These are phyloP conservation scores for Drosophila formosana DNA, from an alignment of 2,888 invertebrate genomes.

Conservation along the genomic window DNA sequence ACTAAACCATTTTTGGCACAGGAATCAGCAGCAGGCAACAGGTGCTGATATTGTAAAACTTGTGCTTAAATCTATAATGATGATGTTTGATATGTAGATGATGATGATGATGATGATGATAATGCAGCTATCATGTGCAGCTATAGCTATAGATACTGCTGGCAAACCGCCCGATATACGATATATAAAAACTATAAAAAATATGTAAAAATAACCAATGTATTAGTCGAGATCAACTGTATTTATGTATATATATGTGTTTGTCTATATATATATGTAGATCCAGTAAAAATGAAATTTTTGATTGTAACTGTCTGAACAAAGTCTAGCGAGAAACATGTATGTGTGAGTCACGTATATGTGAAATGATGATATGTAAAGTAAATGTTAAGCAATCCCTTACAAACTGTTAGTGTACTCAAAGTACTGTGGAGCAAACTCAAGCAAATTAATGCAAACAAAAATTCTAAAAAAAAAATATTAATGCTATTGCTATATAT, in stretches of 20 bases:
- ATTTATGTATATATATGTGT: slow-evolving; percentile 48
- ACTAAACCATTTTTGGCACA: slow-evolving; percentile 57
- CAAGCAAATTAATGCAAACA: slow-evolving; percentile 20
- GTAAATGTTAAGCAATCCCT: slow-evolving; percentile 57
- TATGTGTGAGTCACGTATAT: slow-evolving; percentile 37
- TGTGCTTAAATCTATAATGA: slow-evolving; percentile 62
- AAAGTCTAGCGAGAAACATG: slow-evolving; percentile 29
- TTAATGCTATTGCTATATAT: slow-evolving; percentile 16
- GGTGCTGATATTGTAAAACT: slow-evolving; percentile 71
- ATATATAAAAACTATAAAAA: slow-evolving; percentile 41
- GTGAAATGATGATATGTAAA: slow-evolving; percentile 40
- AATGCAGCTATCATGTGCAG: slow-evolving; percentile 52
- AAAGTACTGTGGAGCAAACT: slow-evolving; percentile 47
- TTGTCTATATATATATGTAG: slow-evolving; percentile 13
- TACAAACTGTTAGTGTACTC: slow-evolving; percentile 64
- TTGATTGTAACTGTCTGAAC: slow-evolving; percentile 41
- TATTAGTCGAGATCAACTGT: slow-evolving; percentile 47
- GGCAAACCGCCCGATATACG: slow-evolving; percentile 58
- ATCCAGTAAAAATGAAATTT: slow-evolving; percentile 16
- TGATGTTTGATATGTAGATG: slow-evolving; percentile 23
- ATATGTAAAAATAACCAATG: slow-evolving; percentile 27
- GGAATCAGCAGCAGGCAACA: slow-evolving; percentile 57
- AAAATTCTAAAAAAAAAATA: slow-evolving; percentile 5
- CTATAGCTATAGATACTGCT: slow-evolving; percentile 55
- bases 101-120: slow-evolving; percentile 40